A percentile compares a stretch with the other conserved stretches of the same genome.
phyloP scores from a whole-genome alignment of 1,140 invertebrate species.

The Bilobella aurantiaca region DNA sequence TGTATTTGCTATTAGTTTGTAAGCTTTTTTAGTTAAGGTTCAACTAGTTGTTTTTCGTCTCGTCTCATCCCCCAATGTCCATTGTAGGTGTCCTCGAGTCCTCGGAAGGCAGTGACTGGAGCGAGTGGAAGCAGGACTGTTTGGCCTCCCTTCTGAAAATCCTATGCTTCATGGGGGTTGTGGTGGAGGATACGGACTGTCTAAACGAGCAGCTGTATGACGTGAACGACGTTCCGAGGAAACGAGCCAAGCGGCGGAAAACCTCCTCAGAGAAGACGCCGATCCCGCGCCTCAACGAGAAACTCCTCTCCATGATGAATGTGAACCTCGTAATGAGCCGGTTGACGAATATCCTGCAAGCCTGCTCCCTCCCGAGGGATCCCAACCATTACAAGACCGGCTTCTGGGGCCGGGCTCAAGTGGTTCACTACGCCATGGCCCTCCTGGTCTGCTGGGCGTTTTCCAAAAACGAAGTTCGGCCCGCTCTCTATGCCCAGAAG shows the following conservation, averaged over 20 bases:
- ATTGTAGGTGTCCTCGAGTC: slow-evolving; percentile 53
- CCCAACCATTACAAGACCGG: slow-evolving; percentile 74
- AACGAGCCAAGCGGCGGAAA: slow-evolving; percentile 36
- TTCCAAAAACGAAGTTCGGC: slow-evolving; percentile 54
- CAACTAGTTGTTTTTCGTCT: too few relatives aligned
- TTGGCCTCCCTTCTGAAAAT: slow-evolving; percentile 72
- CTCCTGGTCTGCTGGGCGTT: slow-evolving; percentile 72
- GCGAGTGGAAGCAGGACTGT: slow-evolving; percentile 90
- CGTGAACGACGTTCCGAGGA: slow-evolving; percentile 31
- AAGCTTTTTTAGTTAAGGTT: too few relatives aligned
- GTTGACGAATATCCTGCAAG: slow-evolving; percentile 73
- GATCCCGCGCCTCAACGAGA: slow-evolving; percentile 54
- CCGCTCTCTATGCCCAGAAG: slow-evolving; percentile 54
- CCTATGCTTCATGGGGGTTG: slow-evolving; percentile 70
- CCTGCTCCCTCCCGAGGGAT: slow-evolving; percentile 65
- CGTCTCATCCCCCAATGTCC: too few relatives aligned
- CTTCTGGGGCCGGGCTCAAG: slow-evolving; percentile 73
- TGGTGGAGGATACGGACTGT: slow-evolving; percentile 30
- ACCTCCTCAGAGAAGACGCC: slow-evolving; percentile 50
- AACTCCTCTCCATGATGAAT: slow-evolving; percentile 70
- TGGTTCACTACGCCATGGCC: slow-evolving; percentile 68
- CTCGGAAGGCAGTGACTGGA: slow-evolving; percentile 53
- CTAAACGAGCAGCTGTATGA: slow-evolving; percentile 31
- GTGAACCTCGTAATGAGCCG: slow-evolving; percentile 67
- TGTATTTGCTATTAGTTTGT: too few relatives aligned